phyloP scores from a whole-genome alignment of 2,797 vertebrate species.

The Okamejei kenojei region DNA sequence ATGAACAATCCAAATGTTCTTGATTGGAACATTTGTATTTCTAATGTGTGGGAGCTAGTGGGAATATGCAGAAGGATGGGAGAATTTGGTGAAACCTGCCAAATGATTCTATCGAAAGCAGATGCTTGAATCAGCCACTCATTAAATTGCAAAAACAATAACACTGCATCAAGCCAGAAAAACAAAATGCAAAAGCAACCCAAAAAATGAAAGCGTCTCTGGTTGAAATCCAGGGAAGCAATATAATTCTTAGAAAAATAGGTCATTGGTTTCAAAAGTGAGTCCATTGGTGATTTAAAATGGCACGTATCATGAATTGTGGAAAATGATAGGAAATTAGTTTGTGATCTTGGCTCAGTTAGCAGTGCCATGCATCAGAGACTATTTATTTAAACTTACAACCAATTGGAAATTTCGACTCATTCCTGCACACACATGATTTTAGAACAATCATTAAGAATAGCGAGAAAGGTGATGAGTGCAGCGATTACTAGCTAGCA shows the following conservation, averaged over 20 bases:
- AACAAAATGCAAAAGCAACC: neutral
- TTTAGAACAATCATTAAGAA: conserved; percentile 16
- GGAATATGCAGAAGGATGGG: neutral
- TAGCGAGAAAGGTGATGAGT: neutral
- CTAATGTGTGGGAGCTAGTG: neutral
- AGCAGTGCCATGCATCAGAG: conserved; percentile 4
- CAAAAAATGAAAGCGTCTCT: neutral
- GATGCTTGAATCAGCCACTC: conserved; percentile 11
- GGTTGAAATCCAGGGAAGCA: conserved; percentile 10
- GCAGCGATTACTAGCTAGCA: neutral
- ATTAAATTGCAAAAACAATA: conserved; percentile 1
- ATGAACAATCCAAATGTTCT: neutral
- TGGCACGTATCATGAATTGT: neutral
- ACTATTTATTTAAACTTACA: neutral
- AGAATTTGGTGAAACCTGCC: neutral
- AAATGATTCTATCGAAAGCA: conserved; percentile 1
- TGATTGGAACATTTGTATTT: neutral
- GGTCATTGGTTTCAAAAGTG: neutral
- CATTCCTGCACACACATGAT: neutral
- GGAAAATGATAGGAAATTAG: conserved; percentile 22
- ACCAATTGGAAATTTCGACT: conserved; percentile 10
- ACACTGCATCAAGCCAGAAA: neutral
- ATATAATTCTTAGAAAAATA: neutral
- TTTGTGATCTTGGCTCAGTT: neutral
- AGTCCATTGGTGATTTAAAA: neutral